Evolutionary conservation across 2,113 vertebrate genomes (phyloP), one percentile per base, ranked within the genome.

Genomic region (Orientallactaga bullata): DNA sequence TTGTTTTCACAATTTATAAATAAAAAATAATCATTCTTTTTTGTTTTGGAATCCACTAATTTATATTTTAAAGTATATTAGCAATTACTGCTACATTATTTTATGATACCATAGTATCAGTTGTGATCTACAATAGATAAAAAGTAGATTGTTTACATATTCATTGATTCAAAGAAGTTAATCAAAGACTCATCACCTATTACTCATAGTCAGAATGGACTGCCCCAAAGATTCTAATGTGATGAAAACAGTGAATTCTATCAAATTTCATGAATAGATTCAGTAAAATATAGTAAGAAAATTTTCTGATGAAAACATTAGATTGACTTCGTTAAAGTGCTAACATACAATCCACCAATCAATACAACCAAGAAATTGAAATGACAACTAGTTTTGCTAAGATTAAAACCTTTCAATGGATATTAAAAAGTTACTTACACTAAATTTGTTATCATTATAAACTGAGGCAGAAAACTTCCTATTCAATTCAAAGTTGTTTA

Each of bases 1-100:
- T n/a, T 21, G 37, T 51, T 35, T 47, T 83, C 21, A 71, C 4
- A 21, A 42, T 21, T 83, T 95, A 93, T 24, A 89, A 91, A 76
- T 2, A 18, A 42, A 72, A 7, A 15, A 82, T 86, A 58, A 79
- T 28, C 7, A 55, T n/a, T 73, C 68, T 1, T 17, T 89, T 71
- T 71, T 83, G 3, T 83, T 5, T 55, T 15, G 13, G 72, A 65
- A 65, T 5, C 26, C 2, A 79, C 16, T 84, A 30, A 82, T 60
- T 51, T 95, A 83, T 51, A 4, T 95, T 96, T 96, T 86, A 94
- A 97, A 97, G 94, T 96, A 87, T 92, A 93, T 96, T 89, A n/a
- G 61, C 93, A 95, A 95, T 79, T 95, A 96, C 87, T 96, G 89
- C 63, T 95, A 90, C 26, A 7, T 81, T 72, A 3, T 76, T 51